A percentile compares a stretch with the other conserved stretches of the same genome.
These are phyloP conservation scores for Harpalus rufipes DNA, from an alignment of 2,888 invertebrate genomes.

Conservation along the genomic window DNA sequence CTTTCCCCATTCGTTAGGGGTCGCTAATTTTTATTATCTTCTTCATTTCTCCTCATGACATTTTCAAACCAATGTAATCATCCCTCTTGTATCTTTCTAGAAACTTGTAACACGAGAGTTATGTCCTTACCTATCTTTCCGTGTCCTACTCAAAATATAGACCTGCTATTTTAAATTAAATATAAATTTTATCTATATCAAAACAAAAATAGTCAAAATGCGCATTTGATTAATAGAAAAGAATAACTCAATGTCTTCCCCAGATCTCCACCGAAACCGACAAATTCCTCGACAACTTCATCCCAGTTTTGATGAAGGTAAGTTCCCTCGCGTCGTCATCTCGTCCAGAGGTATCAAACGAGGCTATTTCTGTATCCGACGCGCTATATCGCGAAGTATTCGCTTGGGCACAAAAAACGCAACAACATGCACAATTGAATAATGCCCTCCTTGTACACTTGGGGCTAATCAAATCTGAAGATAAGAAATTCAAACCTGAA, in stretches of 20 bases:
- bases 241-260: conserved; percentile 44
- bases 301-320: conserved; percentile 79
- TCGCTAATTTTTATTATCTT: no score
- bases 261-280: conserved; percentile 70
- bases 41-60: no score
- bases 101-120: no score
- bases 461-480: conserved; percentile 87
- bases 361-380: conserved; percentile 77
- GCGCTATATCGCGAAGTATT: conserved; percentile 79
- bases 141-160: no score
- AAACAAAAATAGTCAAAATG: no score
- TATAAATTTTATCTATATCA: no score
- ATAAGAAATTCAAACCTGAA: conserved; percentile 81
- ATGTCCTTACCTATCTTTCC: no score
- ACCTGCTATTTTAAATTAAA: no score
- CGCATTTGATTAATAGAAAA: no score
- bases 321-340: conserved; percentile 79
- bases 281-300: conserved; percentile 74
- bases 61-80: no score
- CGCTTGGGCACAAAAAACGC: conserved; percentile 77
- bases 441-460: conserved; percentile 84
- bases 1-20: no score
- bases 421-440: conserved; percentile 78
- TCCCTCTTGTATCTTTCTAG: no score
- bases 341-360: conserved; percentile 76